These are phyloP conservation scores for Trichoplusia ni DNA, from an alignment of 1,140 invertebrate species.

Conservation along the genomic window DNA sequence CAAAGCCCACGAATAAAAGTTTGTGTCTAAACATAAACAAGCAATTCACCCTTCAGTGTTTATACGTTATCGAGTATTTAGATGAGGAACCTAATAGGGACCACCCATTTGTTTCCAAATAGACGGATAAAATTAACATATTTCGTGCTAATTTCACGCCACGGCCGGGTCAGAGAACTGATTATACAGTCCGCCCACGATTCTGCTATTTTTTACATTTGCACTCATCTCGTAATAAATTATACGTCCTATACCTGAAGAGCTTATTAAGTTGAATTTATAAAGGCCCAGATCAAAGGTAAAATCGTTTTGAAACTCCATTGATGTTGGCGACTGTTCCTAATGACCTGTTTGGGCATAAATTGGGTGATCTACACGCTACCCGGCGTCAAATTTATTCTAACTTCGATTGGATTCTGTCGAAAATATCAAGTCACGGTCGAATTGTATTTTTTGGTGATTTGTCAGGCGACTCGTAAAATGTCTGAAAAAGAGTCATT, in stretches of 20 bases:
- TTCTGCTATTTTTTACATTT: constrained; percentile 32
- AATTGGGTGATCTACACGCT: constrained; percentile 19
- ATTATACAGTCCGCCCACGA: constrained; percentile 30
- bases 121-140: constrained; percentile 35
- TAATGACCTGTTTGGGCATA: constrained; percentile 24
- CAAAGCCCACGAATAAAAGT: not conserved
- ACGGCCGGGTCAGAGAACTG: constrained; percentile 17
- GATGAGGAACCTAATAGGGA: constrained; percentile 23
- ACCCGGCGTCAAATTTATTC: not conserved
- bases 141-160: constrained; percentile 28
- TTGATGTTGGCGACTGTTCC: constrained; percentile 15
- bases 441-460: constrained; percentile 7
- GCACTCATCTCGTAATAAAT: constrained; percentile 32
- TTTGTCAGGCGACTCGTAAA: not conserved
- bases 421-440: constrained; percentile 4
- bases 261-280: constrained; percentile 32
- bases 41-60: not conserved
- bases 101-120: constrained; percentile 21
- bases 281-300: constrained; percentile 29
- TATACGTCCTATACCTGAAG: constrained; percentile 34
- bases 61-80: constrained; percentile 16
- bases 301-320: constrained; percentile 16
- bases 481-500: not conserved
- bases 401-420: not conserved
- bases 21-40: too few species aligned